Conservation (phyloP, 2,888 invertebrate species). For the Trichopria drosophilae region DNA sequence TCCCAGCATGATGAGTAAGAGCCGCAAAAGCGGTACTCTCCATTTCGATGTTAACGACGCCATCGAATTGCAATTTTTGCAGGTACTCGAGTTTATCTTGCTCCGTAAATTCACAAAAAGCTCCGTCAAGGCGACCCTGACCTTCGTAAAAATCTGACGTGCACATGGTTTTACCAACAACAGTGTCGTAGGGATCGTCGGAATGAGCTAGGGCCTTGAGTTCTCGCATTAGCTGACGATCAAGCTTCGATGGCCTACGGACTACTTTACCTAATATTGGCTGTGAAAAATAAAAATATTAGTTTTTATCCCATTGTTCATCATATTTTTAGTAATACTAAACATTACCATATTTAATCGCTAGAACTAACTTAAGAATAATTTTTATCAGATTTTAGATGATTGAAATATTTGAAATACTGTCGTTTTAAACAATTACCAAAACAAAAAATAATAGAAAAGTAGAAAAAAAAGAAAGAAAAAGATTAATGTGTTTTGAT, state of each 20-base stretch:
- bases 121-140: constrained; percentile 93
- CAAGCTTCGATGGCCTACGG: constrained; percentile 80
- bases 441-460: constrained; percentile 1
- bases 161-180: constrained; percentile 92
- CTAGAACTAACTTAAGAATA: too few species aligned
- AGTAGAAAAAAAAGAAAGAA: too few species aligned
- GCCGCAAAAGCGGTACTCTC: constrained; percentile 93
- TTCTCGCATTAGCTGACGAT: constrained; percentile 78
- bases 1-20: constrained; percentile 89
- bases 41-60: constrained; percentile 97
- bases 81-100: constrained; percentile 90
- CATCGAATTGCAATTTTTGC: constrained; percentile 71
- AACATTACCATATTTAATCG: too few species aligned
- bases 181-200: constrained; percentile 80
- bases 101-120: constrained; percentile 92
- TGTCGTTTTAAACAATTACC: background rate
- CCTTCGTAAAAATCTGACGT: constrained; percentile 98
- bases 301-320: too few species aligned
- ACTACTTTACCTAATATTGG: constrained; percentile 82
- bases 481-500: too few species aligned
- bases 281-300: constrained; percentile 61
- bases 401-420: background rate
- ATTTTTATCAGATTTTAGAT: too few species aligned
- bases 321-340: too few species aligned
- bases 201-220: constrained; percentile 73